phyloP scores from a whole-genome alignment of 23 tunicate species.

The Trididemnum miniatum region DNA sequence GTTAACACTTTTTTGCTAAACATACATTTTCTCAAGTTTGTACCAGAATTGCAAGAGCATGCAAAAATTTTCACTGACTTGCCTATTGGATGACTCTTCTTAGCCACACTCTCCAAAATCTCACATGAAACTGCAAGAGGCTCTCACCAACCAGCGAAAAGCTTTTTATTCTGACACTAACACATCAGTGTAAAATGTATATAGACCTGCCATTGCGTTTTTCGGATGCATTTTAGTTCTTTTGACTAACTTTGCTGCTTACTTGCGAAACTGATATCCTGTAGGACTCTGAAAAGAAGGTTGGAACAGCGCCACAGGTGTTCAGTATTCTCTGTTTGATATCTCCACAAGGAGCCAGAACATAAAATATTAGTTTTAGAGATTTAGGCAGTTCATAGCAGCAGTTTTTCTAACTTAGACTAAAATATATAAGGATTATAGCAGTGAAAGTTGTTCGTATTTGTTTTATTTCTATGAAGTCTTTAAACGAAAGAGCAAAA shows the following conservation, averaged over 20 bases:
- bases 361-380: not conserved
- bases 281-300: not conserved
- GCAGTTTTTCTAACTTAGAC: too few relatives aligned
- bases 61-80: not conserved
- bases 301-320: slow-evolving; percentile 45
- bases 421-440: too few relatives aligned
- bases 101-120: too few relatives aligned
- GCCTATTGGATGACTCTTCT: too few relatives aligned
- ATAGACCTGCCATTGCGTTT: too few relatives aligned
- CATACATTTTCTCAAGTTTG: not conserved
- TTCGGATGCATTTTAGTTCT: slow-evolving; percentile 1
- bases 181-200: slow-evolving; percentile 60
- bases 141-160: slow-evolving; percentile 12
- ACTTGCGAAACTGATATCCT: not conserved
- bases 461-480: too few relatives aligned
- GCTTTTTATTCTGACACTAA: not conserved
- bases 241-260: slow-evolving; percentile 6
- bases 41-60: not conserved
- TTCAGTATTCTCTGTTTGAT: not conserved
- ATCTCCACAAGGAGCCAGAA: slow-evolving; percentile 13
- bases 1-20: slow-evolving; percentile 32
- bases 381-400: too few relatives aligned
- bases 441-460: too few relatives aligned
- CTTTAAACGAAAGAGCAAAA: too few relatives aligned
- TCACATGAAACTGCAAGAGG: too few relatives aligned